Base-by-base conservation (phyloP, 64 coral and sea anemone genomes). In the Pocillopora verrucosa region DNA sequence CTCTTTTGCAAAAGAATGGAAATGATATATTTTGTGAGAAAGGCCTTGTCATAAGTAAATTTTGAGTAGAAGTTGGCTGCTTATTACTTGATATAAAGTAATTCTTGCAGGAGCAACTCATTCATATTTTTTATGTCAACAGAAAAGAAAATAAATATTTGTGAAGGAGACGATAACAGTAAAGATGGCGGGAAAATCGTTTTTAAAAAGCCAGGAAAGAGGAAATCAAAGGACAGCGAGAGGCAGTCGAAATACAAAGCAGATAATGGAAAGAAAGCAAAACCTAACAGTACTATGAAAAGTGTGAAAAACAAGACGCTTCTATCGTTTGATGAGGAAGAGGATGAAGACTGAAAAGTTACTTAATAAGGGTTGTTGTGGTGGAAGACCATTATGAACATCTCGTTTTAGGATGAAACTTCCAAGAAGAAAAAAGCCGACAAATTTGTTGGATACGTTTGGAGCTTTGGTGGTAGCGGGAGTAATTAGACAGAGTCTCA, bases 321-420 rank as follows among this genome's bases (percentile, higher is more conserved):
- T 14, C 65, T 92, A 15, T 92, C 90, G 58, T 92, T 92, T 80
- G 75, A 74, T 77, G 70, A 92, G 65, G 90, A 92, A 38, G 90
- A 87, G 34, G 90, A 92, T 17, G 90, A 87, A 12, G 84, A 79
- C 25, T 72, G n/a, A 72, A 15, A 85, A 63, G 5, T 62, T 58
- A 6, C 26, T 59, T 13, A 75, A 51, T 17, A 5, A 45, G 34
- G 30, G 20, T 2, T 25, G 16, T 25, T 20, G 11, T 9, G 20
- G 17, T 2, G 69, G 41, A 51, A 51, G 41, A 51, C 3, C 7
- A 51, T 51, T 51, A 51, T 51, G 41, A 51, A 51, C 41, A 51
- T 51, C 41, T 51, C 41, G 41, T 51, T 51, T 51, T 51, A 51
- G 41, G 41, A 51, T 3, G 41, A 51, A 51, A 51, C 41, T 51